phyloP scores from a whole-genome alignment of 2,113 vertebrate genomes.

The Nyctereutes procyonoides region DNA sequence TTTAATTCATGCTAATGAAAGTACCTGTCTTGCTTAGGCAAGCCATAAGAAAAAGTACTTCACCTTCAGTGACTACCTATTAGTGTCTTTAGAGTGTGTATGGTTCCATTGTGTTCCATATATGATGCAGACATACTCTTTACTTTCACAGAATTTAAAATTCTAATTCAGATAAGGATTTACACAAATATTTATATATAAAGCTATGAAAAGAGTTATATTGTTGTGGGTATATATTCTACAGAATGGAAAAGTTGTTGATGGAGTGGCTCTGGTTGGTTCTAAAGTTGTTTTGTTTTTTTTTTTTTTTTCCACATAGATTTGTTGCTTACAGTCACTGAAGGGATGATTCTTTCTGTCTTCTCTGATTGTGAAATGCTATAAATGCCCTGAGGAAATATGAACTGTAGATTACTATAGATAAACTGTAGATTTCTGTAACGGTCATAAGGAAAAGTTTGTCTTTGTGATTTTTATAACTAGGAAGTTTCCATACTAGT shows the following conservation, averaged over 20 bases:
- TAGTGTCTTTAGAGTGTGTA: background rate
- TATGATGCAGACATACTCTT: background rate
- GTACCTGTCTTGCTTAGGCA: background rate
- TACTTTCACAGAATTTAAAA: background rate
- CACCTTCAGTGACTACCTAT: background rate
- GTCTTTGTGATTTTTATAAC: background rate
- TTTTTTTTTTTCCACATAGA: background rate
- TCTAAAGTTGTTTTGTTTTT: background rate
- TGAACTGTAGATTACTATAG: background rate
- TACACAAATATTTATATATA: background rate
- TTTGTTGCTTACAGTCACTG: background rate
- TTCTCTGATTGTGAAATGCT: background rate
- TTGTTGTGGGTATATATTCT: background rate
- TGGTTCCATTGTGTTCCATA: background rate
- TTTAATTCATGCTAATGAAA: background rate
- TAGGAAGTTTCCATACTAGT: background rate
- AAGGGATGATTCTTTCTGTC: background rate
- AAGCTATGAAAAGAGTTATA: background rate
- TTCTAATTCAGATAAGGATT: background rate
- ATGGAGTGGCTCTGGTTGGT: background rate
- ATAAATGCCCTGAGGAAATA: background rate
- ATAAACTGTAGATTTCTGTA: background rate
- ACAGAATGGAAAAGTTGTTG: background rate
- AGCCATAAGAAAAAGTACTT: background rate
- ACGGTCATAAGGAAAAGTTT: background rate